Conservation (phyloP, 2,888 invertebrate genomes). For the Chymomyza procnemis region DNA sequence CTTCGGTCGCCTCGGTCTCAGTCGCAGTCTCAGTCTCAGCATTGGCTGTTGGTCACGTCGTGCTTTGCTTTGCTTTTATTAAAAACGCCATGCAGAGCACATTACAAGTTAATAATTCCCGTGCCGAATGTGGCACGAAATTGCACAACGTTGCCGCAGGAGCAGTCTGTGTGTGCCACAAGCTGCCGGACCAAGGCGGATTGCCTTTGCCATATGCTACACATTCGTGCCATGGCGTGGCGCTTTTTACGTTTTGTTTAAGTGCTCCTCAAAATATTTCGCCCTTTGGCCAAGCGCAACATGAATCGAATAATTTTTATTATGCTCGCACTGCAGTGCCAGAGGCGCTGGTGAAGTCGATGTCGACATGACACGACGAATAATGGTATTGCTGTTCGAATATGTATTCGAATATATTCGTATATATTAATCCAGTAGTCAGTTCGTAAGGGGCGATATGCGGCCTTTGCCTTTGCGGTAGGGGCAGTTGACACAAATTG, state of each 20-base stretch:
- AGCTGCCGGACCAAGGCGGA: not conserved
- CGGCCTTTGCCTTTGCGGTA: constrained; percentile 57
- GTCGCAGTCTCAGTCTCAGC: no score
- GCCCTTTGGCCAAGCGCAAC: constrained; percentile 61
- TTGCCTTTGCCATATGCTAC: constrained; percentile 62
- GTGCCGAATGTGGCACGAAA: constrained; percentile 39
- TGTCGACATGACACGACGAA: constrained; percentile 42
- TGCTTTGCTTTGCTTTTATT: constrained; percentile 64
- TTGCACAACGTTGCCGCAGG: constrained; percentile 17
- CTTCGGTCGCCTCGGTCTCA: no score
- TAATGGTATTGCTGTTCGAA: constrained; percentile 69
- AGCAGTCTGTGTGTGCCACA: not conserved
- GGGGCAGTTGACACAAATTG: constrained; percentile 73
- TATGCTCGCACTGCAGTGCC: constrained; percentile 40
- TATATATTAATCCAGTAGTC: constrained; percentile 57
- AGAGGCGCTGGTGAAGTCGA: not conserved
- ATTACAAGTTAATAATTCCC: constrained; percentile 74
- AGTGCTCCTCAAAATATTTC: constrained; percentile 49
- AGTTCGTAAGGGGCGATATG: constrained; percentile 29
- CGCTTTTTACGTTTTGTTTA: constrained; percentile 8
- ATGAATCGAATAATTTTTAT: constrained; percentile 74
- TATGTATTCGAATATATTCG: constrained; percentile 14
- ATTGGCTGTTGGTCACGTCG: constrained; percentile 57
- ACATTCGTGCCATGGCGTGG: constrained; percentile 27
- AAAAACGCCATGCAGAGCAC: constrained; percentile 73